A percentile compares a stretch with the other conserved stretches of the same genome.
Evolutionary conservation across 2,888 invertebrate genomes (phyloP).

Genomic region (Tromatobia lineatoria): DNA sequence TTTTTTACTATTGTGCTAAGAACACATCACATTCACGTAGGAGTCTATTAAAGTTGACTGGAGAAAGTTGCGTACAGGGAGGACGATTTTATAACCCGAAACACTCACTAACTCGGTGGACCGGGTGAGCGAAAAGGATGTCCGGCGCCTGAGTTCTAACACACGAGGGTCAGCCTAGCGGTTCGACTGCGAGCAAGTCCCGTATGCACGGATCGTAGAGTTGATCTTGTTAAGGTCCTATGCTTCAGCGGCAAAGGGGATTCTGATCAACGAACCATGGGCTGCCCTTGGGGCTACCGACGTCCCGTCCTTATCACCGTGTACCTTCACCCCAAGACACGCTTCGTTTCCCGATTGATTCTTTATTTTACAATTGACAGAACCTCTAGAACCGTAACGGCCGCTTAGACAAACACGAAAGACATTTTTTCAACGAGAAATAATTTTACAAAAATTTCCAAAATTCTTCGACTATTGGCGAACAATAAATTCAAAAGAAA

Average conservation of each 20-base stretch:
- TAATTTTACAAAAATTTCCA: background rate
- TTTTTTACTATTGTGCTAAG: background rate
- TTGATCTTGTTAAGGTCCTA: slow-evolving; percentile 82
- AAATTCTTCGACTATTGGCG: too few relatives aligned
- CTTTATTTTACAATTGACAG: slow-evolving; percentile 84
- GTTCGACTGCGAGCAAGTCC: slow-evolving; percentile 44
- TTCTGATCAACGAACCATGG: slow-evolving; percentile 82
- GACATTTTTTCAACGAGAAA: slow-evolving; percentile 4
- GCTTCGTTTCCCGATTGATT: slow-evolving; percentile 85
- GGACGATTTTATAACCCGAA: slow-evolving; percentile 59
- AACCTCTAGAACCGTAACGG: slow-evolving; percentile 21
- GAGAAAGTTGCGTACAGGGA: slow-evolving; percentile 21
- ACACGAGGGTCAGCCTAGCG: slow-evolving; percentile 55
- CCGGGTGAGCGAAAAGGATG: slow-evolving; percentile 29
- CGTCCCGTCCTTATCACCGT: slow-evolving; percentile 68
- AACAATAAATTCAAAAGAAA: too few relatives aligned
- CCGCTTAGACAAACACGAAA: background rate
- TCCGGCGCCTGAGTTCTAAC: slow-evolving; percentile 11
- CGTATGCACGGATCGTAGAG: slow-evolving; percentile 77
- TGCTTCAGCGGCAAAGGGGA: slow-evolving; percentile 77
- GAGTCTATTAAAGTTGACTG: slow-evolving; percentile 41
- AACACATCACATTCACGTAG: background rate
- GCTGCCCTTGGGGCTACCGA: slow-evolving; percentile 76
- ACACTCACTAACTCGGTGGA: slow-evolving; percentile 52
- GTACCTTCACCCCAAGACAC: slow-evolving; percentile 74